Evolutionary conservation across 2,113 vertebrate species (phyloP).

Genomic region (Scopus umbretta): DNA sequence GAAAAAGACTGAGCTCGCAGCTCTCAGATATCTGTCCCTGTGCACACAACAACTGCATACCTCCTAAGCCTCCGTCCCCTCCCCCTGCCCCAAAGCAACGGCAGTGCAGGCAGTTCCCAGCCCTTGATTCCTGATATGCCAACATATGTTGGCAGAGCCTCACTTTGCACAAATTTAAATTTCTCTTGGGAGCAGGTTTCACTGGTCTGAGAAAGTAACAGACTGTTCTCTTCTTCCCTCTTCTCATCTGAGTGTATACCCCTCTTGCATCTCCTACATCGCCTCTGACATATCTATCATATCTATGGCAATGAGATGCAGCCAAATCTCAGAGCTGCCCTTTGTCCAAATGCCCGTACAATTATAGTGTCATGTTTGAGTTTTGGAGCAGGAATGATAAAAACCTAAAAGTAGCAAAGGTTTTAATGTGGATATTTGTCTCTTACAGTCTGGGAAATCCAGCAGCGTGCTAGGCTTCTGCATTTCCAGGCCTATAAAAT

Average conservation of each 20-base stretch:
- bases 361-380: background rate
- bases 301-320: background rate
- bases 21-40: slow-evolving; percentile 7
- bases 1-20: background rate
- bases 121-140: slow-evolving; percentile 3
- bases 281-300: background rate
- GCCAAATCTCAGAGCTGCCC: background rate
- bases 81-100: background rate
- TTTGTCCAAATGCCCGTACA: background rate
- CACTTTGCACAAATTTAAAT: slow-evolving; percentile 19
- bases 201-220: slow-evolving; percentile 39
- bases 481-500: background rate
- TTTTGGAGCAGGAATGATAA: background rate
- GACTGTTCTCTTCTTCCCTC: background rate
- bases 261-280: background rate
- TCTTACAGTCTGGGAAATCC: background rate
- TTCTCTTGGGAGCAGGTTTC: slow-evolving; percentile 32
- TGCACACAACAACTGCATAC: background rate
- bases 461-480: accelerated
- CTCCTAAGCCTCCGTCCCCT: background rate
- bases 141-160: slow-evolving; percentile 4
- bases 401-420: background rate
- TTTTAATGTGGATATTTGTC: background rate
- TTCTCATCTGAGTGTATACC: background rate
- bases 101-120: background rate